These are phyloP conservation scores for Heteromurus nitidus DNA, from an alignment of 2,888 invertebrate species.

Conservation along the genomic window DNA sequence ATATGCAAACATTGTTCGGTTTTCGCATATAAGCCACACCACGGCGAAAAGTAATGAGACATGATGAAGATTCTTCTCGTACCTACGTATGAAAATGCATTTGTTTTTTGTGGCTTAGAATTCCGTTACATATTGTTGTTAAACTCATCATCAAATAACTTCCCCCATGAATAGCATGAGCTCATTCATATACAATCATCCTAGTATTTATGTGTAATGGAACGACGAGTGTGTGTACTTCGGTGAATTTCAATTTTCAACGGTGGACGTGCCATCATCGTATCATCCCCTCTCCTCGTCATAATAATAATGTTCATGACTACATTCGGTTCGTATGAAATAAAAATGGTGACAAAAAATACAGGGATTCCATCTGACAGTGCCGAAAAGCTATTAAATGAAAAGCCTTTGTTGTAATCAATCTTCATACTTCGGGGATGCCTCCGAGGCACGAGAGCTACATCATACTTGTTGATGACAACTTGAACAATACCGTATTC, in stretches of 20 bases:
- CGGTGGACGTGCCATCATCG: neutral
- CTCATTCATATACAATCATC: neutral
- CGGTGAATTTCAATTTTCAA: constrained; percentile 8
- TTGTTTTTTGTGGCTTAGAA: constrained; percentile 14
- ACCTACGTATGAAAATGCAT: neutral
- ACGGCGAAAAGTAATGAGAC: neutral
- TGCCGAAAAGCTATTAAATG: neutral
- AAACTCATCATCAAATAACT: constrained; percentile 10
- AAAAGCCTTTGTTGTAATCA: constrained; percentile 8
- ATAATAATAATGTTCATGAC: too few species aligned
- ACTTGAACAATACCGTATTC: neutral
- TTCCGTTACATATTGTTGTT: constrained; percentile 48
- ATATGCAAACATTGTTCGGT: constrained; percentile 41
- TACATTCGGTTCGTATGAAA: too few species aligned
- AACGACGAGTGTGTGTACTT: neutral
- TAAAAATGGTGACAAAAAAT: constrained; percentile 2
- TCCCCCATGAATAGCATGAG: neutral
- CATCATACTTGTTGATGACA: neutral
- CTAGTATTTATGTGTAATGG: neutral
- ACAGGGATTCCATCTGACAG: neutral
- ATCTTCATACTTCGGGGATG: neutral
- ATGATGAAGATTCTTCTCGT: neutral
- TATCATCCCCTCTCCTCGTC: neutral
- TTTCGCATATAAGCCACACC: neutral
- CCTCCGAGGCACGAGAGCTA: neutral